Evolutionary conservation across 2,113 vertebrate species (phyloP).

Genomic region (Castor canadensis): DNA sequence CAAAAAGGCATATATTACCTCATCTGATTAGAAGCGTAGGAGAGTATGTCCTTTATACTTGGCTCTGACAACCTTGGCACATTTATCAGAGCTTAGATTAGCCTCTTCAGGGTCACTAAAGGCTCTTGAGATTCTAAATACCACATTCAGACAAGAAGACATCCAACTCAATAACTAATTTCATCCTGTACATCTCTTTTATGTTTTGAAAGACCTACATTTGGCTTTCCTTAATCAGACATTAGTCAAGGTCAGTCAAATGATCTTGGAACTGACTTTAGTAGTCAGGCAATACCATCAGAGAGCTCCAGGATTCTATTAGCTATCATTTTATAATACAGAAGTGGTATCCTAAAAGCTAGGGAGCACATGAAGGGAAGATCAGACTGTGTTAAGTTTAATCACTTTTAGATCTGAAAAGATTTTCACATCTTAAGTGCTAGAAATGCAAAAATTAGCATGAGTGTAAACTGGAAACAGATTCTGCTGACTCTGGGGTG

Average conservation of each 20-base stretch:
- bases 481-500: background rate
- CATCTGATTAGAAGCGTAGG: background rate
- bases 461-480: background rate
- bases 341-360: background rate
- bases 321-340: background rate
- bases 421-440: background rate
- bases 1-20: background rate
- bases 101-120: background rate
- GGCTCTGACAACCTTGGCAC: background rate
- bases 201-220: background rate
- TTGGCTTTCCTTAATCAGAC: background rate
- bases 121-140: background rate
- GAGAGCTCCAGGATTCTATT: background rate
- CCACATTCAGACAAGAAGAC: background rate
- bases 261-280: background rate
- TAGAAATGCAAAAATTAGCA: background rate
- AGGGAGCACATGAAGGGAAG: background rate
- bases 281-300: background rate
- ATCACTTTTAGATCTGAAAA: background rate
- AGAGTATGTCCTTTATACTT: background rate
- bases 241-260: background rate
- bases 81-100: background rate
- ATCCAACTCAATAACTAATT: background rate
- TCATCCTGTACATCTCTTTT: background rate
- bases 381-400: background rate